Conservation (phyloP, 2,113 vertebrate species). For the Tachysurus vachellii region DNA sequence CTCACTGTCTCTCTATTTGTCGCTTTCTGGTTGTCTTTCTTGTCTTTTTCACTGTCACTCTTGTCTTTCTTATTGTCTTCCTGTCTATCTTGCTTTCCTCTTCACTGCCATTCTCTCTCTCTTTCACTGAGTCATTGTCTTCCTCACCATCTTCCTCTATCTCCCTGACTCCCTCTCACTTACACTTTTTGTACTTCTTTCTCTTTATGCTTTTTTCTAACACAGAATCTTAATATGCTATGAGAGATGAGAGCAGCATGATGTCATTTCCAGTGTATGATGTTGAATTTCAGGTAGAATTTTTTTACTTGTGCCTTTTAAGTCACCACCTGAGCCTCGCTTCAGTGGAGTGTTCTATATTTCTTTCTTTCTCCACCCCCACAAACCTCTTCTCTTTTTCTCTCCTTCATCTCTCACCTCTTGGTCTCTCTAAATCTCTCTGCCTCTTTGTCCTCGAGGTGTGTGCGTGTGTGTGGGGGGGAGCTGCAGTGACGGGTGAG, state of each 20-base stretch:
- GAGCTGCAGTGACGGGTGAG: background rate
- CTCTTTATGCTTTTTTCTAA: background rate
- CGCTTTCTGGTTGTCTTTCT: background rate
- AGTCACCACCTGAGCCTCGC: background rate
- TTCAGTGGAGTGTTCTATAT: background rate
- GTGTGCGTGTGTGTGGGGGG: background rate
- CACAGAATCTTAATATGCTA: background rate
- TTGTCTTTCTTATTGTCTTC: background rate
- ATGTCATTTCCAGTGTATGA: background rate
- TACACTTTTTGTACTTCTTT: background rate
- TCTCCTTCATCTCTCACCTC: slow-evolving; percentile 35
- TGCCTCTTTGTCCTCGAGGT: background rate
- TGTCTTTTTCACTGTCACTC: background rate
- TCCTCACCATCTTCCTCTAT: background rate
- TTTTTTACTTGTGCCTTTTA: background rate
- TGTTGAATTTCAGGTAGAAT: background rate
- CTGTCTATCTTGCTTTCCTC: background rate
- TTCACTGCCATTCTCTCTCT: background rate
- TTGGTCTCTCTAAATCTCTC: slow-evolving; percentile 18
- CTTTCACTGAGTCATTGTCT: background rate
- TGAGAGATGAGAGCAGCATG: background rate
- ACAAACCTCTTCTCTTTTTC: slow-evolving; percentile 28
- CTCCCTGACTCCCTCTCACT: background rate
- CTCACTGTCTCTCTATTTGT: background rate
- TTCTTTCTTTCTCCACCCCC: slow-evolving; percentile 1